Evolutionary conservation across 2,888 invertebrate species (phyloP).

Genomic region (Oxytorus armatus): DNA sequence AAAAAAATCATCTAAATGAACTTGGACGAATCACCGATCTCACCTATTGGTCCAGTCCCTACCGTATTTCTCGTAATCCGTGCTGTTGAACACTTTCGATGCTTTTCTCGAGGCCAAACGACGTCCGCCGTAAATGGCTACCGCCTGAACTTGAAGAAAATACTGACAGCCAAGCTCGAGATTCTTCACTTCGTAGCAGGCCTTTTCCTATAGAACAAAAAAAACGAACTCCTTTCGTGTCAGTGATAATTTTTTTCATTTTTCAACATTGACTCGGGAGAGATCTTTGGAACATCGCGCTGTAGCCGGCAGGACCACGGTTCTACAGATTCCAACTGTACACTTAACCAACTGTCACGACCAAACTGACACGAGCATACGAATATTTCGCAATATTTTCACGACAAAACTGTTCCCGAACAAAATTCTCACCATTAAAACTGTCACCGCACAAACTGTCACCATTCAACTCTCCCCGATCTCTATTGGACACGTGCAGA

Average conservation of each 20-base stretch:
- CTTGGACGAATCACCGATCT: conserved; percentile 54
- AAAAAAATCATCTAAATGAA: not conserved
- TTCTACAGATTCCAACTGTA: no score
- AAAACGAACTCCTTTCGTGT: not conserved
- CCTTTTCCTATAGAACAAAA: conserved; percentile 86
- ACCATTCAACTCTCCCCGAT: no score
- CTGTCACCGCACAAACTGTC: no score
- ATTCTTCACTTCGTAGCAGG: conserved; percentile 88
- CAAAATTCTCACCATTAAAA: no score
- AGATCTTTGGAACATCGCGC: no score
- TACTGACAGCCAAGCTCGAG: conserved; percentile 90
- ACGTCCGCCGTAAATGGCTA: conserved; percentile 89
- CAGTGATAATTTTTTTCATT: conserved; percentile 12
- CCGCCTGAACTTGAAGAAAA: conserved; percentile 92
- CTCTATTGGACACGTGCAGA: no score
- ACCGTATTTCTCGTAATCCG: conserved; percentile 84
- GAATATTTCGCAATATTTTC: no score
- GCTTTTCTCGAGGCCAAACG: conserved; percentile 90
- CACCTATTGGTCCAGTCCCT: conserved; percentile 66
- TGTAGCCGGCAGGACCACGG: no score
- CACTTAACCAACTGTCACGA: no score
- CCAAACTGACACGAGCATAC: no score
- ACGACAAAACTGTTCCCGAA: no score
- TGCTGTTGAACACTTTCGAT: conserved; percentile 90
- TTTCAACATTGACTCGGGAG: no score